Evolutionary conservation across 1,140 invertebrate species (phyloP).

Genomic region (Batillaria attramentaria): DNA sequence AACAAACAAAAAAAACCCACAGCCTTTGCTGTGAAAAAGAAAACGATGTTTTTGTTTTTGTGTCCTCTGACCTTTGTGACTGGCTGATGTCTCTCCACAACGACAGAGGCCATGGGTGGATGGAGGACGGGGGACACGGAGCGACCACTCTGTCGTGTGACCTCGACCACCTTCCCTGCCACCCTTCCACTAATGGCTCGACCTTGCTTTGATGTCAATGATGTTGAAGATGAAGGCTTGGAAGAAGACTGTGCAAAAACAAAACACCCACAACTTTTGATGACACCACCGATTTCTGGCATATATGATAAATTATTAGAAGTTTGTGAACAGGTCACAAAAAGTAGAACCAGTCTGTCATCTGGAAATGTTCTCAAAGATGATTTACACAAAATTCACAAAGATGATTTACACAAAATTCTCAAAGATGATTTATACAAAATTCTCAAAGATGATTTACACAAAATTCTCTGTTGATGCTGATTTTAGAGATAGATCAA

Average conservation of each 20-base stretch:
- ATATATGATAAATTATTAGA: background rate
- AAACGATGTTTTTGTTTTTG: background rate
- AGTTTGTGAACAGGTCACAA: background rate
- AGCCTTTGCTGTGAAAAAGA: background rate
- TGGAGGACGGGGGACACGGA: constrained; percentile 6
- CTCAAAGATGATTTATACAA: too few relatives aligned
- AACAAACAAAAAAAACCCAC: background rate
- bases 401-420: too few relatives aligned
- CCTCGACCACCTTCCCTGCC: background rate
- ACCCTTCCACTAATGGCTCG: background rate
- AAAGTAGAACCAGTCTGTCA: too few relatives aligned
- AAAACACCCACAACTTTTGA: background rate
- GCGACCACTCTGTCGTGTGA: background rate
- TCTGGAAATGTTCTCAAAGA: too few relatives aligned
- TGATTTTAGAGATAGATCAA: too few relatives aligned
- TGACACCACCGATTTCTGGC: background rate
- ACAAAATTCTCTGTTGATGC: too few relatives aligned
- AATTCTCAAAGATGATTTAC: too few relatives aligned
- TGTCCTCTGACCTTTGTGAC: constrained; percentile 58
- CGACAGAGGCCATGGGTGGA: constrained; percentile 64
- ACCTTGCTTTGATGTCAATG: background rate
- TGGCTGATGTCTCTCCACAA: constrained; percentile 66
- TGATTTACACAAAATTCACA: too few relatives aligned
- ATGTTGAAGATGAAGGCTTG: background rate
- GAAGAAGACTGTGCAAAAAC: background rate